A percentile compares a stretch with the other conserved stretches of the same genome.
These are phyloP conservation scores for Platichthys stellatus DNA, from an alignment of 2,113 vertebrate genomes.

Conservation along the genomic window DNA sequence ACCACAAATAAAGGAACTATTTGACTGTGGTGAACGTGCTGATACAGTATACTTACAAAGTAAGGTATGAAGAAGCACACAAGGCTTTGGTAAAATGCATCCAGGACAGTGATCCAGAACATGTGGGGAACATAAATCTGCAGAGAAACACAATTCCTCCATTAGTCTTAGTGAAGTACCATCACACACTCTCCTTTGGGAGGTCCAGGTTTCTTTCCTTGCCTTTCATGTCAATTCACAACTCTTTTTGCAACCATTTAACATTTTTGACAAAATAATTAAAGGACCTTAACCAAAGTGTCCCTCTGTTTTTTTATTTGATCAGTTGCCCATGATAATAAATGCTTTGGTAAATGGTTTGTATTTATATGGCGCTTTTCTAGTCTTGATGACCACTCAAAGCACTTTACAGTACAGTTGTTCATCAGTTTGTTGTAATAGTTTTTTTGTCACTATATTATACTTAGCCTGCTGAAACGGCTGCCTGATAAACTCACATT, in stretches of 20 bases:
- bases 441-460: neutral
- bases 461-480: too few species aligned
- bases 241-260: neutral
- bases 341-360: too few species aligned
- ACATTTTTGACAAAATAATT: neutral
- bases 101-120: slow-evolving; percentile 86
- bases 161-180: neutral
- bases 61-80: slow-evolving; percentile 95
- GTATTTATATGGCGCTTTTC: too few species aligned
- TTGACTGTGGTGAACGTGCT: neutral
- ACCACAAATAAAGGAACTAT: too few species aligned
- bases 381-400: too few species aligned
- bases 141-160: slow-evolving; percentile 56
- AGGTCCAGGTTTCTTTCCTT: too few species aligned
- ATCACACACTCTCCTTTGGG: too few species aligned
- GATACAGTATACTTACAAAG: slow-evolving; percentile 83
- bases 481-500: too few species aligned
- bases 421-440: neutral
- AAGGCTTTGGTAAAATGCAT: slow-evolving; percentile 95
- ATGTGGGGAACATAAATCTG: slow-evolving; percentile 60
- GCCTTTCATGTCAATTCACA: too few species aligned
- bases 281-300: neutral
- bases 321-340: neutral
- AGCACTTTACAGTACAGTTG: too few species aligned
- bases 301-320: neutral